Conservation (phyloP, 2,888 invertebrate species). For the Tanypteryx hageni region DNA sequence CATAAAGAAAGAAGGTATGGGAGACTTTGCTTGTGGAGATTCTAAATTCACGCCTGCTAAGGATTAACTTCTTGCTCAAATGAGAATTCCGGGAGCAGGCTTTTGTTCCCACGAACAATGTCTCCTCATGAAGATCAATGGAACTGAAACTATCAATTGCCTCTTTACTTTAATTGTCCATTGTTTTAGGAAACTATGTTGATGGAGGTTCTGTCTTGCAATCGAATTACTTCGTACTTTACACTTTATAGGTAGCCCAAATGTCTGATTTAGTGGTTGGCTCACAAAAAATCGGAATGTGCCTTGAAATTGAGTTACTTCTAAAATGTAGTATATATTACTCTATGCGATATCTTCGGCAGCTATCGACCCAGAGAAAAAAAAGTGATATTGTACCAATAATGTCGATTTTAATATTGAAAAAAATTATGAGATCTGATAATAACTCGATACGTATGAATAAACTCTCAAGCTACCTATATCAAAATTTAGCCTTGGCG, state of each 20-base stretch:
- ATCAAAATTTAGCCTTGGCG: no score
- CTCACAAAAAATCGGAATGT: no score
- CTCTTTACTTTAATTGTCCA: background rate
- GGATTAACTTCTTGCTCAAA: background rate
- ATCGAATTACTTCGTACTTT: background rate
- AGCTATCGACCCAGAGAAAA: no score
- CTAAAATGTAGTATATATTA: no score
- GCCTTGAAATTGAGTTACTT: no score
- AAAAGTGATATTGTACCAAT: no score
- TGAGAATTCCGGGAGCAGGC: background rate
- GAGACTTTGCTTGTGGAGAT: background rate
- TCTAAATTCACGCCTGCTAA: background rate
- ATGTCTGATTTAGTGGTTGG: background rate
- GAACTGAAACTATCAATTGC: background rate
- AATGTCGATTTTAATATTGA: no score
- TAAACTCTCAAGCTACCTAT: no score
- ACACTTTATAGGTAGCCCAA: no score
- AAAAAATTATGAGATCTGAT: no score
- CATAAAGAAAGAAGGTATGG: background rate
- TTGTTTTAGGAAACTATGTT: background rate
- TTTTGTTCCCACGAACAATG: slow-evolving; percentile 11
- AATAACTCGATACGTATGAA: no score
- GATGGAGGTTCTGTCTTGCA: background rate
- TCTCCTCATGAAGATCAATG: background rate
- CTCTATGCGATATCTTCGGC: no score